phyloP scores from a whole-genome alignment of 92 coral and sea anemone species.

The Diadumene lineata region DNA sequence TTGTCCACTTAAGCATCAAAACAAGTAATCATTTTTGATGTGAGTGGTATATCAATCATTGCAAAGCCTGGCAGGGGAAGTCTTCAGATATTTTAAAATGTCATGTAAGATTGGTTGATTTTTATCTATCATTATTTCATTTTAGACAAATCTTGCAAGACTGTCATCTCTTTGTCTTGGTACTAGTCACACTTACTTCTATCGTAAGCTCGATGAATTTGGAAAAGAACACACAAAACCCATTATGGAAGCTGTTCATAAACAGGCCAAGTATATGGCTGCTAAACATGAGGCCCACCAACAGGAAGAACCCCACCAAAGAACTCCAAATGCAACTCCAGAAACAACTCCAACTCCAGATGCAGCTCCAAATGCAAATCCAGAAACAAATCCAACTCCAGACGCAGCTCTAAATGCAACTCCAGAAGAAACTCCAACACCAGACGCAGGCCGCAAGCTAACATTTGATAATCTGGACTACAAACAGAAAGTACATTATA shows the following conservation, averaged over 20 bases:
- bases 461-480: slow-evolving; percentile 52
- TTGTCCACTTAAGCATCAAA: no score
- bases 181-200: slow-evolving; percentile 51
- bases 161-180: slow-evolving; percentile 38
- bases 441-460: slow-evolving; percentile 47
- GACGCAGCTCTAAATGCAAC: no score
- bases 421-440: not conserved
- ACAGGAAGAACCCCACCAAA: no score
- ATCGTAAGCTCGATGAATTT: slow-evolving; percentile 56
- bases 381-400: not conserved
- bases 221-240: slow-evolving; percentile 42
- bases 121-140: not conserved
- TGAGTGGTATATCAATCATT: no score
- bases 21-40: no score
- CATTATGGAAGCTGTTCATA: slow-evolving; percentile 31
- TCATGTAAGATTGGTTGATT: not conserved
- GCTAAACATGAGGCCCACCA: not conserved
- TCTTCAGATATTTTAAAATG: no score
- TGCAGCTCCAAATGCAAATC: no score
- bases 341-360: not conserved
- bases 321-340: no score
- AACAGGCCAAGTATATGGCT: slow-evolving; percentile 49
- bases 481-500: slow-evolving; percentile 53
- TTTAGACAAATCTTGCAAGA: slow-evolving; percentile 51
- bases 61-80: no score